Evolutionary conservation across 2,113 vertebrate genomes (phyloP), one percentile per base, ranked within the genome.

Genomic region (Macrotus californicus): DNA sequence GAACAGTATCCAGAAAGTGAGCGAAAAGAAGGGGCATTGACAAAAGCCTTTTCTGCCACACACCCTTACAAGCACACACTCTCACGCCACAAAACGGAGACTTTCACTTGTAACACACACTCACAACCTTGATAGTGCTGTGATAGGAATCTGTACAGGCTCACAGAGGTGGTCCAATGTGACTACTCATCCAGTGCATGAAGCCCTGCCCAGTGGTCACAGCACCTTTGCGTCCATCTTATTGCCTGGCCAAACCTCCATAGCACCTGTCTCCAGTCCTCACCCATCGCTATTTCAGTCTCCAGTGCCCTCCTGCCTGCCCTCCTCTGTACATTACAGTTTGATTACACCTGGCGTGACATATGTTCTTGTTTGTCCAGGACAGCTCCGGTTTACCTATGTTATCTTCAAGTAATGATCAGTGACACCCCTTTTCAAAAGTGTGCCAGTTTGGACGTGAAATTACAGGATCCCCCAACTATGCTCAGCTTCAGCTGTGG

Each of bases 241-340:
- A 70, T 81, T 48, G 18, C 7, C 76, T 16, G 26, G 21, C 11
- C 34, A 36, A 4, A 16, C 19, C 5, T 13, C 29, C 22, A 48
- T 1, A 0, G 26, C 12, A 0, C 1, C 43, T 72, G 21, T 67
- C 24, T 15, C 6, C 22, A 6, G 29, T 43, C 61, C 15, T 54
- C 34, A 61, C 14, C 5, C 31, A 10, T 56, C 59, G 22, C 19
- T 5, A 3, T 61, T 39, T 39, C 64, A 26, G 59, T 3, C 3
- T 43, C 59, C 83, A 69, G 19, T 14, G 41, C 14, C 36, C 19
- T 48, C 39, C 41, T 41, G 52, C 18, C 7, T n/a, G 39, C 11
- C 66, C 2, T 72, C 6, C 14, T 84, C 31, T 8, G 2, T 34
- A 19, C 36, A 6, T 75, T 11, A 16, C 46, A 54, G 19, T 48